Evolutionary conservation across 2,888 invertebrate genomes (phyloP).

Genomic region (Peribatodes rhomboidaria): DNA sequence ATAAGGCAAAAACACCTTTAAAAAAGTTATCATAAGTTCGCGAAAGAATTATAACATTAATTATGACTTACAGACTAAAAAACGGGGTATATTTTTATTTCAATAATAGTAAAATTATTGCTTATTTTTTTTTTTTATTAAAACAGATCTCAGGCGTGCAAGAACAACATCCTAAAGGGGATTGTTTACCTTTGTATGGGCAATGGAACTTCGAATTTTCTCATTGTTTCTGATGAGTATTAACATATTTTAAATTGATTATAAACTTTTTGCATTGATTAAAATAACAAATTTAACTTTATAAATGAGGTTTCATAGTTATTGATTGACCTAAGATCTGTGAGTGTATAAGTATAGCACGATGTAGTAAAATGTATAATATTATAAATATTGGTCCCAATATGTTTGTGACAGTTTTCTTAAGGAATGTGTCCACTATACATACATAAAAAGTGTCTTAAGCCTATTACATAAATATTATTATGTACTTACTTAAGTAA

Average conservation of each 20-base stretch:
- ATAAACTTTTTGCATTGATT: slow-evolving; percentile 1
- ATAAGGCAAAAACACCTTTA: slow-evolving; percentile 12
- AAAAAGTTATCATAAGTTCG: slow-evolving; percentile 4
- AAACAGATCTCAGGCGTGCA: slow-evolving; percentile 13
- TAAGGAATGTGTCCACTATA: slow-evolving; percentile 39
- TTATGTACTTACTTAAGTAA: slow-evolving; percentile 33
- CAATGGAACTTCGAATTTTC: not conserved
- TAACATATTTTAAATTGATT: not conserved
- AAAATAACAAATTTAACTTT: not conserved
- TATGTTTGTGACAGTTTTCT: slow-evolving; percentile 48
- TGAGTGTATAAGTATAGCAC: slow-evolving; percentile 22
- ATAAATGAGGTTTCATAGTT: not conserved
- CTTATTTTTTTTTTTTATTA: slow-evolving; percentile 7
- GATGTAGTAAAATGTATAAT: not conserved
- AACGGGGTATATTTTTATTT: slow-evolving; percentile 26
- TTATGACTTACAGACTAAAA: slow-evolving; percentile 30
- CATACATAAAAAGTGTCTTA: slow-evolving; percentile 39
- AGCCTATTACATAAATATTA: slow-evolving; percentile 44
- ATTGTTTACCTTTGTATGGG: slow-evolving; percentile 4
- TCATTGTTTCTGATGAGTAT: not conserved
- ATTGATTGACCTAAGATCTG: slow-evolving; percentile 12
- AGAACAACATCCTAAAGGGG: not conserved
- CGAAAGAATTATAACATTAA: slow-evolving; percentile 10
- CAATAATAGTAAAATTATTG: slow-evolving; percentile 13
- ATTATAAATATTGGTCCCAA: slow-evolving; percentile 41